phyloP scores from a whole-genome alignment of 2,888 invertebrate genomes.

The Pandemis heparana region DNA sequence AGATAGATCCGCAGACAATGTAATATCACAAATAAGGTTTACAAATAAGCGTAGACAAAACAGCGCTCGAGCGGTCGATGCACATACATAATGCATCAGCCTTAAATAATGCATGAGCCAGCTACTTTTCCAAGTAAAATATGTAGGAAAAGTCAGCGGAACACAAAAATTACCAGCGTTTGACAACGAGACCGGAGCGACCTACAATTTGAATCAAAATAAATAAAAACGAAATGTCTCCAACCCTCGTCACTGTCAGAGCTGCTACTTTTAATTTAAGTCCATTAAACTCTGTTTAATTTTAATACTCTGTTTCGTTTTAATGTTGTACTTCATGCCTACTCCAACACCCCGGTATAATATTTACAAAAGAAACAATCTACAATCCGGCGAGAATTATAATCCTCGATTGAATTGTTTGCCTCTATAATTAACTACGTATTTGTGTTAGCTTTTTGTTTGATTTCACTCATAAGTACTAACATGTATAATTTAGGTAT shows the following conservation, averaged over 20 bases:
- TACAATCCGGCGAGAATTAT: slow-evolving; percentile 18
- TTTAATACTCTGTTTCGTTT: slow-evolving; percentile 39
- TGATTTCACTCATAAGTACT: no score
- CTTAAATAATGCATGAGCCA: slow-evolving; percentile 43
- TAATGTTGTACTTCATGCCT: slow-evolving; percentile 19
- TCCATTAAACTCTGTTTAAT: slow-evolving; percentile 58
- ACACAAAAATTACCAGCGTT: slow-evolving; percentile 43
- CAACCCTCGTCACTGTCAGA: slow-evolving; percentile 68
- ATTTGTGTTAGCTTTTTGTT: slow-evolving; percentile 15
- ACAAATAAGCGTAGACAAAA: slow-evolving; percentile 49
- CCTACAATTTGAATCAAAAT: slow-evolving; percentile 53
- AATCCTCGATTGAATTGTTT: slow-evolving; percentile 30
- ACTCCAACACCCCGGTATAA: slow-evolving; percentile 10
- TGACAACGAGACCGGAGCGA: slow-evolving; percentile 34
- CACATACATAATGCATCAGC: slow-evolving; percentile 62
- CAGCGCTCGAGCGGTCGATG: slow-evolving; percentile 53
- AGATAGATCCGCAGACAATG: slow-evolving; percentile 23
- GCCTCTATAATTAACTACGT: slow-evolving; percentile 22
- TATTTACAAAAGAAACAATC: slow-evolving; percentile 34
- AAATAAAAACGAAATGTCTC: slow-evolving; percentile 51
- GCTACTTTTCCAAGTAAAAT: slow-evolving; percentile 41
- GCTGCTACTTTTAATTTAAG: slow-evolving; percentile 68
- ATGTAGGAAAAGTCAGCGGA: slow-evolving; percentile 42
- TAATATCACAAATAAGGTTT: slow-evolving; percentile 50
- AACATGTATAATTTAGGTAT: not conserved